phyloP scores from a whole-genome alignment of 35 echinoderm and acorn worm species.

The Holothuria glaberrima region DNA sequence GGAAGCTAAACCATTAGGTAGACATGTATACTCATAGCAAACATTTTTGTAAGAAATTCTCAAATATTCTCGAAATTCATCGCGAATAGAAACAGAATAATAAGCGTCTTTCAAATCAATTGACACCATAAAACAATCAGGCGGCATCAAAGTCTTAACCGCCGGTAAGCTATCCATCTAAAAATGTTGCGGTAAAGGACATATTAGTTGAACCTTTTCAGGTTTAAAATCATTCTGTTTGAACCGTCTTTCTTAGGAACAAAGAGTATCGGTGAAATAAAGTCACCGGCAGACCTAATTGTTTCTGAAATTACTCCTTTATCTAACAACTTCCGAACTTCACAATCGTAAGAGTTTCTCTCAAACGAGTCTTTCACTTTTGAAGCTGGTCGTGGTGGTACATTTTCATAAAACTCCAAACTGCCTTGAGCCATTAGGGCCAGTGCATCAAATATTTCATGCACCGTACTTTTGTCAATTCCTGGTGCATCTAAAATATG shows the following conservation, averaged over 20 bases:
- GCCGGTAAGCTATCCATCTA: conserved; percentile 64
- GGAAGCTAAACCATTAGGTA: conserved; percentile 55
- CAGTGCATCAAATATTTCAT: neutral
- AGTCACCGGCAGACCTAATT: neutral
- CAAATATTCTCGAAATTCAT: conserved; percentile 54
- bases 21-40: conserved; percentile 58
- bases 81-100: conserved; percentile 49
- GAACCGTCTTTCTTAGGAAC: conserved; percentile 58
- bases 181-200: conserved; percentile 72
- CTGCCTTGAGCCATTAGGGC: conserved; percentile 32
- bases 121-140: conserved; percentile 60
- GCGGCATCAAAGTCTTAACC: conserved; percentile 45
- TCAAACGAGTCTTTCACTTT: neutral
- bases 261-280: conserved; percentile 39
- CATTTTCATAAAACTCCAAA: neutral
- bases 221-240: conserved; percentile 60
- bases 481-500: neutral
- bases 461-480: neutral
- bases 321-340: neutral
- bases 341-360: neutral
- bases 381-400: neutral
- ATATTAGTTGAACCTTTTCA: conserved; percentile 60
- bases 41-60: conserved; percentile 54
- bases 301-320: neutral
- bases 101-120: conserved; percentile 74